phyloP scores from a whole-genome alignment of 2,113 vertebrate species.

The Pseudolaguvia tuberculata region DNA sequence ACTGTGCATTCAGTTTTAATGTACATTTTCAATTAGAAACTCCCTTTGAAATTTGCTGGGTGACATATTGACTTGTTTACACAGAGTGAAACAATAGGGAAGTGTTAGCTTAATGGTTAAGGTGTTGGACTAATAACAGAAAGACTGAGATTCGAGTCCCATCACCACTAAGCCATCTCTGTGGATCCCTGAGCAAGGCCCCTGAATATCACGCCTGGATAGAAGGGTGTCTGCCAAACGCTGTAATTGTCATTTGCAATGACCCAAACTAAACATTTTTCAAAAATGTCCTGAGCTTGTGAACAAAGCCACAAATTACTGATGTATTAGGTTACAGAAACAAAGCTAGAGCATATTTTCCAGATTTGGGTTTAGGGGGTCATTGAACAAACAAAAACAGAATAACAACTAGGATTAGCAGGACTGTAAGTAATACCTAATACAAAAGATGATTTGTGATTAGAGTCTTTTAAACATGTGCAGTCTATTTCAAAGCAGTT shows the following conservation, averaged over 20 bases:
- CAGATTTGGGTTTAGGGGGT: conserved; percentile 5
- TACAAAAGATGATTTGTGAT: background rate
- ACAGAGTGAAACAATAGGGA: background rate
- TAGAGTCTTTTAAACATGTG: background rate
- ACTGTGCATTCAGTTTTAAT: background rate
- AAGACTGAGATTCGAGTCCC: no score
- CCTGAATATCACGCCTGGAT: no score
- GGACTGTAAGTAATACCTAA: background rate
- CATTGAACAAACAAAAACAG: background rate
- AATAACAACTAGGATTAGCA: background rate
- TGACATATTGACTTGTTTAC: conserved; percentile 1
- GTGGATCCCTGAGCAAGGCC: no score
- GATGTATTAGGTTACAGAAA: background rate
- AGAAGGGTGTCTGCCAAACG: no score
- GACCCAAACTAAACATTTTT: no score
- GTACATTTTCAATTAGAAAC: background rate
- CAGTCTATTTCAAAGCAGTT: no score
- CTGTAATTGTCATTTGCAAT: no score
- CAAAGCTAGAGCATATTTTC: background rate
- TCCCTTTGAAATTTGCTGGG: background rate
- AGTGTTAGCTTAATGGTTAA: no score
- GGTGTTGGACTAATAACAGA: no score
- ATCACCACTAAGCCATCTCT: no score
- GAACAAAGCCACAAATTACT: conserved; percentile 6
- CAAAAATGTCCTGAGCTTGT: background rate